phyloP scores from a whole-genome alignment of 2,888 invertebrate species.

The Brachypterus glaber region DNA sequence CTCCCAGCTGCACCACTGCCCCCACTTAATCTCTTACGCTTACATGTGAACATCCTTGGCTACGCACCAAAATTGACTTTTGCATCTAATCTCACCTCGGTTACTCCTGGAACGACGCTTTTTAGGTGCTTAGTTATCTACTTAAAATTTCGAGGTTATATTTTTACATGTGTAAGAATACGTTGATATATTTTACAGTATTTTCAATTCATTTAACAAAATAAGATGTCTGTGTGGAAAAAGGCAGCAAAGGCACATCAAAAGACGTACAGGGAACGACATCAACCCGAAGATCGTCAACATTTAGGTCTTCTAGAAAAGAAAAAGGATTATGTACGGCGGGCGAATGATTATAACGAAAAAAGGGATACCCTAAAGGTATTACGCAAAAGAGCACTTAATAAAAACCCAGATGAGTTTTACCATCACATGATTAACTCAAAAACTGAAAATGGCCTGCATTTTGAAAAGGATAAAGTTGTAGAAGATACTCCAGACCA shows the following conservation, averaged over 20 bases:
- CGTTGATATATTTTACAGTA: no score
- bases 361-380: conserved; percentile 76
- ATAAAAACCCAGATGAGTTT: conserved; percentile 97
- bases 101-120: no score
- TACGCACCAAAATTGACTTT: no score
- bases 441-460: conserved; percentile 50
- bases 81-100: no score
- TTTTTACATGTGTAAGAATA: no score
- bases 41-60: no score
- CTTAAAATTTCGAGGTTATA: no score
- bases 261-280: conserved; percentile 74
- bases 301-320: conserved; percentile 79
- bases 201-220: no score
- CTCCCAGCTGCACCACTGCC: no score
- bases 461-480: conserved; percentile 59
- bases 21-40: no score
- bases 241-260: conserved; percentile 80
- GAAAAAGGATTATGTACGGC: conserved; percentile 75
- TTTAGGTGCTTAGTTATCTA: no score
- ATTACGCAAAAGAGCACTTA: conserved; percentile 72
- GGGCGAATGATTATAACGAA: conserved; percentile 70
- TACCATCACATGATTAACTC: conserved; percentile 96
- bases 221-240: conserved; percentile 83
- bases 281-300: conserved; percentile 68
- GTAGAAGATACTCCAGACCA: conserved; percentile 76